phyloP scores from a whole-genome alignment of 2,113 vertebrate genomes.

The Prochilodus magdalenae region DNA sequence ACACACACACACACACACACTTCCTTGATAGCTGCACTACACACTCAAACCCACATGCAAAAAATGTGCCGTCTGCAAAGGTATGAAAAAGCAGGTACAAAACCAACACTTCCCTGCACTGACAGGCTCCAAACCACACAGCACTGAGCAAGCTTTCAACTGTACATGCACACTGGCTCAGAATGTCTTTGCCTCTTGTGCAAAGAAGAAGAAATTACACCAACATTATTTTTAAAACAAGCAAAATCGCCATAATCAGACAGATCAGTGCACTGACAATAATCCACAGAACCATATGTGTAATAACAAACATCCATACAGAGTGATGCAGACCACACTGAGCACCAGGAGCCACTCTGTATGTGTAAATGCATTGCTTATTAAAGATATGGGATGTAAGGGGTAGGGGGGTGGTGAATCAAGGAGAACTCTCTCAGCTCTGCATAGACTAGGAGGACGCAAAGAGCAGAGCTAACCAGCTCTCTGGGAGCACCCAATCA shows the following conservation, averaged over 20 bases:
- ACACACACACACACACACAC: conserved; percentile 24
- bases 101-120: conserved; percentile 8
- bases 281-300: neutral
- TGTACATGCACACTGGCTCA: neutral
- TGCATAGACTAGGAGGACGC: conserved; percentile 9
- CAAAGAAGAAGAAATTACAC: neutral
- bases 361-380: neutral
- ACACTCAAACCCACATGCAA: conserved; percentile 22
- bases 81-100: neutral
- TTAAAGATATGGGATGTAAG: neutral
- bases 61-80: neutral
- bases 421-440: conserved; percentile 12
- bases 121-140: conserved; percentile 6
- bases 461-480: conserved; percentile 37
- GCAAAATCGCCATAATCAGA: neutral
- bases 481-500: conserved; percentile 54
- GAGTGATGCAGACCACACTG: neutral
- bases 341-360: neutral
- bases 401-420: neutral
- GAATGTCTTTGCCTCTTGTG: neutral
- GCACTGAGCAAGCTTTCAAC: neutral
- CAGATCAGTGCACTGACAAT: neutral
- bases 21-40: too few relatives aligned
- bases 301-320: neutral
- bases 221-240: neutral